These are phyloP conservation scores for Eunapius fragilis DNA, from an alignment of 37 sponge, comb jelly and placozoan species.

Conservation along the genomic window DNA sequence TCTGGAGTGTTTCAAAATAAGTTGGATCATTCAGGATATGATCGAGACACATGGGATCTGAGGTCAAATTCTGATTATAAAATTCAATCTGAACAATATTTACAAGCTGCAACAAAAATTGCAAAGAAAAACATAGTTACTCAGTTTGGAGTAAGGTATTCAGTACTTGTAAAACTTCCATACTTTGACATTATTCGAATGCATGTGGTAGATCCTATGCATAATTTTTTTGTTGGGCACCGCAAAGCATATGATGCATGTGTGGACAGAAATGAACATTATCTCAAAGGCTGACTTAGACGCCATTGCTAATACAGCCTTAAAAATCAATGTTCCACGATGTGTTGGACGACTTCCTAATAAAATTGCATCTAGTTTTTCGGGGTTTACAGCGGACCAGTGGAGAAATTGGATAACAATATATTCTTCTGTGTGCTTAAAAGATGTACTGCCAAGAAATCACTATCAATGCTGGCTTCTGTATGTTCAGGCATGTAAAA, in stretches of 20 bases:
- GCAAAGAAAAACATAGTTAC: slow-evolving; percentile 9
- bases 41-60: slow-evolving; percentile 3
- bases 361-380: too few relatives aligned
- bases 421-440: slow-evolving; percentile 40
- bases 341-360: too few relatives aligned
- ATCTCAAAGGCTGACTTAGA: too few relatives aligned
- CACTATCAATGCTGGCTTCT: slow-evolving; percentile 58
- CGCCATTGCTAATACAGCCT: too few relatives aligned
- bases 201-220: slow-evolving; percentile 74
- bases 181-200: slow-evolving; percentile 54
- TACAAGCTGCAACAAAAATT: slow-evolving; percentile 1
- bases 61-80: background rate
- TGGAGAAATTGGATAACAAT: too few relatives aligned
- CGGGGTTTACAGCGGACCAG: too few relatives aligned
- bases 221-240: slow-evolving; percentile 71
- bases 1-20: background rate
- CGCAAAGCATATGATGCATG: slow-evolving; percentile 36
- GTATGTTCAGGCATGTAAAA: slow-evolving; percentile 55
- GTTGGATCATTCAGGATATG: slow-evolving; percentile 34
- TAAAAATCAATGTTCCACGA: too few relatives aligned
- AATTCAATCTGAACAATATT: too few relatives aligned
- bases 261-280: too few relatives aligned
- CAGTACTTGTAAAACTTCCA: slow-evolving; percentile 42
- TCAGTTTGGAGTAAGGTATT: slow-evolving; percentile 37
- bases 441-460: slow-evolving; percentile 21